Evolutionary conservation across 2,888 invertebrate genomes (phyloP), one percentile per base, ranked within the genome.

Genomic region (Sinodicranocentrus sp.): DNA sequence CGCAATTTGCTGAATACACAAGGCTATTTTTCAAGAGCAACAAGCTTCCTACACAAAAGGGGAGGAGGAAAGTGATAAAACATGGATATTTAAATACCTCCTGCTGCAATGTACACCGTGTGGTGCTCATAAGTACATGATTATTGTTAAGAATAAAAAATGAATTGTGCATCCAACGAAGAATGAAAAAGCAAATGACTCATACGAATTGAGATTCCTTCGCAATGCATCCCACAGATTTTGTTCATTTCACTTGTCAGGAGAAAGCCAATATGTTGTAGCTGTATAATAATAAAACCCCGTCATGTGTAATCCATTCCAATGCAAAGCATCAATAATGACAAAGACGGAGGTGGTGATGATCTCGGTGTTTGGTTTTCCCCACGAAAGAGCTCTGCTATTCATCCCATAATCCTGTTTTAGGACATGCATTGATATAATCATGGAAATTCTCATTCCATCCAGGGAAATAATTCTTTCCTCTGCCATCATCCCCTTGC

Each of bases 391-490:
- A 17, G 63, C 19, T 33, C 21, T 19, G 26, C n/a, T 54, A 63
- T 65, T 65, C 65, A 76, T 76, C 75, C 76, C 52, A 48, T 78
- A 78, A 78, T 78, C 78, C 78, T 59, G 70, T 78, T n/a, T 78
- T 78, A 78, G 33, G 68, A n/a, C 48, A 70, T 67, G 57, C 59
- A 25, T 68, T 78, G 39, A 61, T 78, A 48, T 39, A 28, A 70
- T 25, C 17, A 21, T 48, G 43, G 59, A 61, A 78, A 59, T 78
- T 70, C 67, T 54, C 68, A 70, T 68, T 70, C 70, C 59, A 23
- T 0, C 48, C 21, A 48, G 19, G 39, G 52, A 65, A 33, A 75
- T 78, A 61, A 70, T 67, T 54, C 57, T 48, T 68, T 65, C 43
- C 65, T 65, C 44, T 33, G 1, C 71, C 52, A 39, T 39, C 13